Percentiles rank a stretch among this genome's conserved stretches.
Evolutionary conservation across 2,888 invertebrate genomes (phyloP).

Genomic region (Allolobophora icterica): DNA sequence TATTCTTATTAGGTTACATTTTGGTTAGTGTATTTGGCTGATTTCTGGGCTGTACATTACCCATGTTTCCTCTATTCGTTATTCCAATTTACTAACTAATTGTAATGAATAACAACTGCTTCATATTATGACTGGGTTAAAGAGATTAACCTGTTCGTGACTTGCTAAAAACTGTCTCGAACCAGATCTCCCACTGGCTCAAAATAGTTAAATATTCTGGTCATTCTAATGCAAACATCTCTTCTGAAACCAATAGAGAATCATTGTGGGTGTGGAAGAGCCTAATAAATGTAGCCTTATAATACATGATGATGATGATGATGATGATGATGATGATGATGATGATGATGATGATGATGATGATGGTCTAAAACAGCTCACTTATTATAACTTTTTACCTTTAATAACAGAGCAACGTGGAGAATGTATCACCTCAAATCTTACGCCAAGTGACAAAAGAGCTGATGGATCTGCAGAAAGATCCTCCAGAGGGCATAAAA

Average conservation of each 20-base stretch:
- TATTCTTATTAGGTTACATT: not conserved
- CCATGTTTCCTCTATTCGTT: not conserved
- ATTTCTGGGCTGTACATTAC: not conserved
- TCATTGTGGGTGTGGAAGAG: not conserved
- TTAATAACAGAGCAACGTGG: slow-evolving; percentile 68
- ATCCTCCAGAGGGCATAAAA: slow-evolving; percentile 89
- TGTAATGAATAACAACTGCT: not conserved
- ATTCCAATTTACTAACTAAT: no score
- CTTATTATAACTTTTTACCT: not conserved
- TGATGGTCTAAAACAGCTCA: not conserved
- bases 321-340: no score
- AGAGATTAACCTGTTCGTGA: not conserved
- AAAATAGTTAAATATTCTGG: no score
- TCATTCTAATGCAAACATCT: not conserved
- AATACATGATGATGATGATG: no score
- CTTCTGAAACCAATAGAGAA: not conserved
- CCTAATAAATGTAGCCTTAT: not conserved
- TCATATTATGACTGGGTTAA: not conserved
- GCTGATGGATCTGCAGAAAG: slow-evolving; percentile 80
- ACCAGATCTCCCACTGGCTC: not conserved
- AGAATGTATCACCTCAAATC: slow-evolving; percentile 92
- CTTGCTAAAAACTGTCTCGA: not conserved
- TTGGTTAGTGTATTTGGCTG: not conserved
- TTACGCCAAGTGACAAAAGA: slow-evolving; percentile 86
- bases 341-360: no score